Percentiles rank a stretch among this genome's conserved stretches.
phyloP scores from a whole-genome alignment of 1,140 invertebrate genomes.

The Halictus rubicundus region DNA sequence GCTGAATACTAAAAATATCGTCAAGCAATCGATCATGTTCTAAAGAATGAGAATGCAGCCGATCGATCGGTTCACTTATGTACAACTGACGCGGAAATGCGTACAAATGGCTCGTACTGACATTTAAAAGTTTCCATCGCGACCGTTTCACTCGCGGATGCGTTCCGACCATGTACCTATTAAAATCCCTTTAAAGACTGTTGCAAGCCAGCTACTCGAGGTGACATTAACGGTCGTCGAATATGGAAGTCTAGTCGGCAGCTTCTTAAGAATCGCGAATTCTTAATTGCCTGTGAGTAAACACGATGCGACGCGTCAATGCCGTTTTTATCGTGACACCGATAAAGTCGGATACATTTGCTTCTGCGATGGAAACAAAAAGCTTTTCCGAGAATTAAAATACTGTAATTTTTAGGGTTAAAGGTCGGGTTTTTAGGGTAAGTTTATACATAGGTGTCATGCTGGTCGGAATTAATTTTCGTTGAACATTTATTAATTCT shows the following conservation, averaged over 20 bases:
- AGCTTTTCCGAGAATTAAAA: neutral
- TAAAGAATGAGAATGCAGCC: neutral
- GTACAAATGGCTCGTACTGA: conserved; percentile 17
- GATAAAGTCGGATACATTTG: neutral
- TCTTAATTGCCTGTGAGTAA: neutral
- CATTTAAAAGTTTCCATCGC: conserved; percentile 28
- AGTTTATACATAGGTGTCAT: too few relatives aligned
- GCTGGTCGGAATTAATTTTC: neutral
- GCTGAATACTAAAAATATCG: too few relatives aligned
- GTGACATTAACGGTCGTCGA: neutral
- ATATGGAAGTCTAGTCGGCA: neutral
- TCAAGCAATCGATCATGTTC: too few relatives aligned
- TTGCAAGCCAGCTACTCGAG: neutral
- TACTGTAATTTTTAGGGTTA: neutral
- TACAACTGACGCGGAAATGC: conserved; percentile 18
- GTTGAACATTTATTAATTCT: too few relatives aligned
- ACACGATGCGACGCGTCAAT: neutral
- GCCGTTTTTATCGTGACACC: neutral
- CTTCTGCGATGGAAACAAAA: neutral
- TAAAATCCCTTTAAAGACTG: conserved; percentile 11
- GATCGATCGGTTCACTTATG: neutral
- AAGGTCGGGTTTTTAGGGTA: neutral
- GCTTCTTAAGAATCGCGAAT: conserved; percentile 12
- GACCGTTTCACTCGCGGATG: conserved; percentile 3
- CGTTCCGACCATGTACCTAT: neutral